These are phyloP conservation scores for Coturnix japonica DNA, from an alignment of 2,113 vertebrate species.

Conservation along the genomic window DNA sequence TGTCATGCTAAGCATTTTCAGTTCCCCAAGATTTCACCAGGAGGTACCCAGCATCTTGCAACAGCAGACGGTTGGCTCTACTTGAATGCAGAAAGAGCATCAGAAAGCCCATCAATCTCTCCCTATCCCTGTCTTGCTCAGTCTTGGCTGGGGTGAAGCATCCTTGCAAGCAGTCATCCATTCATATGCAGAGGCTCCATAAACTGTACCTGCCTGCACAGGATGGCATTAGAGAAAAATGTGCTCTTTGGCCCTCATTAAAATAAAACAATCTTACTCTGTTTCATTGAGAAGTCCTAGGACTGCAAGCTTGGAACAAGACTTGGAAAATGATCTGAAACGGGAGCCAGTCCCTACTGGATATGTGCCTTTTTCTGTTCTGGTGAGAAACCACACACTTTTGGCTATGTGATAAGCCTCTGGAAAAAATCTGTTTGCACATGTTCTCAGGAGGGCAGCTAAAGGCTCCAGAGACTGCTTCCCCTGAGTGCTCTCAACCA, in stretches of 20 bases:
- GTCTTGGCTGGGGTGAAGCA: neutral
- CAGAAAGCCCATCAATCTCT: neutral
- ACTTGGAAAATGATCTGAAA: conserved; percentile 54
- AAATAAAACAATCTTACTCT: conserved; percentile 44
- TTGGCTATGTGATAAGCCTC: conserved; percentile 47
- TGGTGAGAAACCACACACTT: conserved; percentile 56
- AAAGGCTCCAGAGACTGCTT: conserved; percentile 14
- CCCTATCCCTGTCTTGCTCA: neutral
- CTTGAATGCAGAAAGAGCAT: neutral
- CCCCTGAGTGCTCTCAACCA: neutral
- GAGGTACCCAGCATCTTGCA: conserved; percentile 31
- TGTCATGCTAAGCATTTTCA: conserved; percentile 26
- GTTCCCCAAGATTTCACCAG: conserved; percentile 46
- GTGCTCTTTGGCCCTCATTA: conserved; percentile 37
- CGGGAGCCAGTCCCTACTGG: conserved; percentile 43
- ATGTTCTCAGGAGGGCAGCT: conserved; percentile 44
- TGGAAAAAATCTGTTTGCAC: neutral
- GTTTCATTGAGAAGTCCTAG: conserved; percentile 57
- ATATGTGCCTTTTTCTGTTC: conserved; percentile 43
- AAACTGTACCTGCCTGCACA: conserved; percentile 32
- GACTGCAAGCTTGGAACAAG: conserved; percentile 37
- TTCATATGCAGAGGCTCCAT: neutral
- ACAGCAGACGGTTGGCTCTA: neutral
- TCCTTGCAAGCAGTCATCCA: neutral
- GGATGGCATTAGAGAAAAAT: conserved; percentile 40